Conservation (phyloP, 2,113 vertebrate genomes). For the Thalassarche chlororhynchos region DNA sequence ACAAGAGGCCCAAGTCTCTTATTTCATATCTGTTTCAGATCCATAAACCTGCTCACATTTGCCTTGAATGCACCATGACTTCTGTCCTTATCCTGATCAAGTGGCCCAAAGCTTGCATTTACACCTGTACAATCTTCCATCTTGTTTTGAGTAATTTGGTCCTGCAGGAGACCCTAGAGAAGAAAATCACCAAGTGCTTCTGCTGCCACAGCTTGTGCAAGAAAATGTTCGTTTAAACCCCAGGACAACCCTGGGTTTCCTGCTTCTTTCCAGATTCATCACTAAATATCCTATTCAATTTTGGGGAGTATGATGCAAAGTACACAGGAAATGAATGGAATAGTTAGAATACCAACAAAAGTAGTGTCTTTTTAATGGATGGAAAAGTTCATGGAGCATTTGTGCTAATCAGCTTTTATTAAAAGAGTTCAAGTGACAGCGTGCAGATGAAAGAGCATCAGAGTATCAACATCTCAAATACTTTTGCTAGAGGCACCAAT, state of each 20-base stretch:
- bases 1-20: background rate
- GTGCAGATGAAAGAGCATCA: background rate
- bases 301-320: background rate
- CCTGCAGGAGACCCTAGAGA: background rate
- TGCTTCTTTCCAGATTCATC: background rate
- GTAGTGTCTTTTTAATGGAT: background rate
- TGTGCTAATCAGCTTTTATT: background rate
- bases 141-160: background rate
- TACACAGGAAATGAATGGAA: background rate
- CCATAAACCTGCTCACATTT: background rate
- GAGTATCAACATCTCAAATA: background rate
- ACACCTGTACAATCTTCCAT: background rate
- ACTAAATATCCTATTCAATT: background rate
- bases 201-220: background rate
- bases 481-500: background rate
- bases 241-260: background rate
- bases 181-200: background rate
- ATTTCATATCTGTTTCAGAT: background rate
- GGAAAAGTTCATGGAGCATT: background rate
- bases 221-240: background rate
- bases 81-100: background rate
- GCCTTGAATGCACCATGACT: background rate
- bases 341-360: background rate
- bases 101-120: background rate
- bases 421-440: background rate